Base-by-base conservation (phyloP, 1,140 invertebrate species). In the Sinella curviseta region DNA sequence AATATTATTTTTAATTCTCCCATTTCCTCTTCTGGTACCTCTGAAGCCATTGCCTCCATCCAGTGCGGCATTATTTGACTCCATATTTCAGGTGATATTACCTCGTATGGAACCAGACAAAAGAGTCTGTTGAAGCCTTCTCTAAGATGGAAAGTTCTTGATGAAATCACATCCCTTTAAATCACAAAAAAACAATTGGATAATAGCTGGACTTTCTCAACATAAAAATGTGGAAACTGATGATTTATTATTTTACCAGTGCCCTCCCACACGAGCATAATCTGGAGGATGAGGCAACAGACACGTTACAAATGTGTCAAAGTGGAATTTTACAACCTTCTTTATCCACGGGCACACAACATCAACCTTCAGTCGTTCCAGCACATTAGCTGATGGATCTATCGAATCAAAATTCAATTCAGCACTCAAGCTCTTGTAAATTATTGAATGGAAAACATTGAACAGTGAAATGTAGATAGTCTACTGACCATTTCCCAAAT, bases 41-140 rank as follows among this genome's bases (percentile, higher is more conserved):
- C 96, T 83, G 95, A 94, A 34, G 95, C 94, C 82, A 99, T 96
- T 0, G 96, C 94, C 88, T 99, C 96, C 92, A 99, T 93, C 97
- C 97, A 99, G 85, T 96, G 93, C 0, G 97, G 97, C 94, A 99
- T 99, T 16, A 99, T 95, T 85, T 94, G 93, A 86, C 98, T 95
- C 97, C 97, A 99, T 74, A 98, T 95, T 85, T 98, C 94, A 76
- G 95, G 91, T 0, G 94, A 96, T 78, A 99, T 96, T 20, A 99
- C 94, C 84, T 99, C 97, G 87, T 99, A 99, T 0, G 98, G 97
- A 28, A 99, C 96, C 36, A 99, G 88, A 86, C 97, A 98, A 85
- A 99, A 95, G 24, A 99, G 89, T 74, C 97, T 86, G 85, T 95
- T 94, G 30, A 97, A 88, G 0, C 95, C 97, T 87, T 99, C 97